Conservation (phyloP, 2,888 invertebrate species). For the Cheilosia pagana region DNA sequence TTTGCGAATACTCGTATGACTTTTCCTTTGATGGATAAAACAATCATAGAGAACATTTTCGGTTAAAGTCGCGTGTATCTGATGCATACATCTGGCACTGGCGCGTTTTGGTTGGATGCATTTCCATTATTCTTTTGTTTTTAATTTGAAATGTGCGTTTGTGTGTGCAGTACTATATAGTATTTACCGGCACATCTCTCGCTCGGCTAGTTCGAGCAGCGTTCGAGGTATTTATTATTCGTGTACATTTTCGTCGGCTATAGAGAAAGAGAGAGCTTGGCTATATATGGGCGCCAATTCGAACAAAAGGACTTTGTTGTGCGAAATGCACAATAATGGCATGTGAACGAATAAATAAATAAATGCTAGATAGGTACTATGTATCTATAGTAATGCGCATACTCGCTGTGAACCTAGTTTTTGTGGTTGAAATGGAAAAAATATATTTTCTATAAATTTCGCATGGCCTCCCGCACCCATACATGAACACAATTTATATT, state of each 20-base stretch:
- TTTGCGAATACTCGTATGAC: not conserved
- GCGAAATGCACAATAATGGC: constrained; percentile 71
- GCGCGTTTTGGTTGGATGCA: constrained; percentile 34
- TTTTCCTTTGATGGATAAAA: constrained; percentile 65
- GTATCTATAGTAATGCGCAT: constrained; percentile 70
- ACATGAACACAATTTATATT: constrained; percentile 16
- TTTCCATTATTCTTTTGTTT: constrained; percentile 65
- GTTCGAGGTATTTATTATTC: constrained; percentile 63
- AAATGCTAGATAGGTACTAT: constrained; percentile 58
- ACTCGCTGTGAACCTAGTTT: constrained; percentile 60
- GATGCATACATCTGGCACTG: not conserved
- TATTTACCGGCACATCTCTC: constrained; percentile 52
- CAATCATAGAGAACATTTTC: constrained; percentile 49
- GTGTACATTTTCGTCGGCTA: constrained; percentile 20
- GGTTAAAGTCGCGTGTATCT: constrained; percentile 9
- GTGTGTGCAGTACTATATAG: constrained; percentile 13
- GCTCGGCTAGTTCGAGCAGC: constrained; percentile 4
- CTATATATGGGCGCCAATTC: constrained; percentile 12
- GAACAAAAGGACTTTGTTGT: constrained; percentile 71
- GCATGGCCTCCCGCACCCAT: constrained; percentile 67
- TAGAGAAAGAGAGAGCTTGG: too few species aligned
- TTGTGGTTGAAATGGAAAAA: constrained; percentile 40
- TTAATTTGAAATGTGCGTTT: constrained; percentile 57
- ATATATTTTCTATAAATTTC: constrained; percentile 73
- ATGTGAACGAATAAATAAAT: constrained; percentile 74